phyloP scores from a whole-genome alignment of 1,140 invertebrate species.

The Colletes gigas region DNA sequence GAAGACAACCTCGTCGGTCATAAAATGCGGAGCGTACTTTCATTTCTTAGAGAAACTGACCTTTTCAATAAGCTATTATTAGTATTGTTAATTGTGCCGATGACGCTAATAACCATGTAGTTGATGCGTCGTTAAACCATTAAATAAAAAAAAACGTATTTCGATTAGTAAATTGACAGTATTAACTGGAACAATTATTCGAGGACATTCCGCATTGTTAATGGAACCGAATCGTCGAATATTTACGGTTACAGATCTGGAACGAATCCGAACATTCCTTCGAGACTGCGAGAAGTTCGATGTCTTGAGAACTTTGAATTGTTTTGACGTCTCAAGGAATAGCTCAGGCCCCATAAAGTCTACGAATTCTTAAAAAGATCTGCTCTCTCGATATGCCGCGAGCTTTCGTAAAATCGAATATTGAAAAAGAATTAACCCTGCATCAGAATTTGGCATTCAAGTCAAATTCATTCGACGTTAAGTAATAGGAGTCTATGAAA shows the following conservation, averaged over 20 bases:
- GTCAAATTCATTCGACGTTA: not conserved
- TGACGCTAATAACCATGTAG: no score
- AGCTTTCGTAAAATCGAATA: not conserved
- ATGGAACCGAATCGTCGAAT: not conserved
- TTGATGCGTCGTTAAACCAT: no score
- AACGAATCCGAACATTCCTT: not conserved
- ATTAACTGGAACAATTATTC: not conserved
- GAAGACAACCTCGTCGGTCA: no score
- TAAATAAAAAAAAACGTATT: no score
- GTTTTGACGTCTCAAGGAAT: constrained; percentile 7
- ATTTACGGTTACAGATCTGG: not conserved
- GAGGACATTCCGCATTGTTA: not conserved
- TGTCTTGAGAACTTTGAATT: not conserved
- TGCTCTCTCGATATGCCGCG: not conserved
- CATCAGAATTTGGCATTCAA: not conserved
- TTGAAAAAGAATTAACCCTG: not conserved
- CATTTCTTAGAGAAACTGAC: no score
- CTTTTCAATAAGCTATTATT: no score
- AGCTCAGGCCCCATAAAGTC: not conserved
- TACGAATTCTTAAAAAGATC: not conserved
- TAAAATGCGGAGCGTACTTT: no score
- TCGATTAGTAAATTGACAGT: no score
- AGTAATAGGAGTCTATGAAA: not conserved
- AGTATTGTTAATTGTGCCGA: no score
- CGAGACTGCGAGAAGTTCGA: not conserved